Base-by-base conservation (phyloP, 2,888 invertebrate genomes). In the Scelioninae gen. 1 region DNA sequence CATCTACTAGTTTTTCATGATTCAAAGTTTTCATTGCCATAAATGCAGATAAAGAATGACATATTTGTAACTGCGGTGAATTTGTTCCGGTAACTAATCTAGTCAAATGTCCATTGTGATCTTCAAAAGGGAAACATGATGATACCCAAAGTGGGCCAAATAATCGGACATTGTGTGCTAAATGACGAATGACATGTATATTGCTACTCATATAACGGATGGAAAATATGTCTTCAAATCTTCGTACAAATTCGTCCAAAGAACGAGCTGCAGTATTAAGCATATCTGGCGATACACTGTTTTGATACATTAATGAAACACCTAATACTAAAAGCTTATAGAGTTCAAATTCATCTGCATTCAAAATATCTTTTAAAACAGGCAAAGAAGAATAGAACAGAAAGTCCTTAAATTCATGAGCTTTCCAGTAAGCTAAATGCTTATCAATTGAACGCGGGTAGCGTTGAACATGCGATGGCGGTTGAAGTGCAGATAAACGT, bases 171-270 rank as follows among this genome's bases (percentile, higher is more conserved):
- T 53, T 71, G 7, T 81, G 45, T n/a, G 81, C 16, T 31, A 87
- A 77, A 76, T 88, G 87, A 7, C 84, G 63, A 9, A 88, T 11
- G 5, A 75, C 29, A 69, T 88, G 87, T 3, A 86, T 10, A 74
- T 86, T 87, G 11, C 56, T 66, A 0, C 82, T 79, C 85, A 87
- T 85, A 45, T 86, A 53, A 3, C 71, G 47, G 13, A 76, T 13
- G 5, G 83, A 81, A 75, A 87, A 88, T n/a, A 85, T 53, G 11
- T 56, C 32, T 65, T 86, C 62, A 34, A 84, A 87, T 23, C 58
- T 23, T 51, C 43, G 32, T 1, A 82, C 84, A 56, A 71, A 86
- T 40, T 83, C 74, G 10, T 68, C 51, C 8, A 86, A 45, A 45
- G 34, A 49, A 11, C 23, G 56, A 10, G 40, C 29, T 16, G 85